Evolutionary conservation across 1,140 invertebrate genomes (phyloP).

Genomic region (Sinonovacula constricta): DNA sequence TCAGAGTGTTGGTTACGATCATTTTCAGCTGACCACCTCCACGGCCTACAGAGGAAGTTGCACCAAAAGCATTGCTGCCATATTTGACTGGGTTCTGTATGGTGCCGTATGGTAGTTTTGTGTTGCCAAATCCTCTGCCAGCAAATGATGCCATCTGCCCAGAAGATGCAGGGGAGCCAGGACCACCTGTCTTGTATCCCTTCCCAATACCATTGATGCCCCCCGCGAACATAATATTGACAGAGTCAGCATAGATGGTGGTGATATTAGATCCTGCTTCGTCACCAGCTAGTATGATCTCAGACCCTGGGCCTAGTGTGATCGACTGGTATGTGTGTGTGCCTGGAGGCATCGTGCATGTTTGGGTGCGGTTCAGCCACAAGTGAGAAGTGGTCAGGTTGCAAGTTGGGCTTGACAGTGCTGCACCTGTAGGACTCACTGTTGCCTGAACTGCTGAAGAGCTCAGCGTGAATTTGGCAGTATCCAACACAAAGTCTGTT

Average conservation of each 20-base stretch:
- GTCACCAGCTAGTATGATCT: slow-evolving; percentile 58
- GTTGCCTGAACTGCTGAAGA: slow-evolving; percentile 6
- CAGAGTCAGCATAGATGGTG: slow-evolving; percentile 56
- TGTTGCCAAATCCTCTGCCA: slow-evolving; percentile 57
- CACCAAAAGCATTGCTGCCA: slow-evolving; percentile 66
- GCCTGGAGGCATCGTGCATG: slow-evolving; percentile 57
- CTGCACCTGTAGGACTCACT: slow-evolving; percentile 8
- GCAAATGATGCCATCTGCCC: slow-evolving; percentile 58
- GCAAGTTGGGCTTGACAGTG: slow-evolving; percentile 37
- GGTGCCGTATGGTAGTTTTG: slow-evolving; percentile 56
- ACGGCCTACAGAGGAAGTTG: slow-evolving; percentile 43
- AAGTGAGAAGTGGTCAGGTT: slow-evolving; percentile 9
- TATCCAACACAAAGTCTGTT: slow-evolving; percentile 25
- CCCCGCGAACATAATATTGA: slow-evolving; percentile 63
- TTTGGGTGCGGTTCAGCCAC: slow-evolving; percentile 49
- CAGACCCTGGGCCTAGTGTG: slow-evolving; percentile 59
- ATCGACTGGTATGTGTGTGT: slow-evolving; percentile 56
- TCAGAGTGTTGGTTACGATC: slow-evolving; percentile 21
- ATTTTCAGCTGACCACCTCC: slow-evolving; percentile 70
- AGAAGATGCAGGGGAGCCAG: slow-evolving; percentile 50
- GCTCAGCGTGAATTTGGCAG: slow-evolving; percentile 25
- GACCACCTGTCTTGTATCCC: slow-evolving; percentile 55
- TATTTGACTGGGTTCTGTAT: slow-evolving; percentile 60
- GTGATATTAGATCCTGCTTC: slow-evolving; percentile 55
- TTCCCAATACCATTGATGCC: slow-evolving; percentile 57